Conservation (phyloP, 2,888 invertebrate species). For the Drosophila limbata region DNA sequence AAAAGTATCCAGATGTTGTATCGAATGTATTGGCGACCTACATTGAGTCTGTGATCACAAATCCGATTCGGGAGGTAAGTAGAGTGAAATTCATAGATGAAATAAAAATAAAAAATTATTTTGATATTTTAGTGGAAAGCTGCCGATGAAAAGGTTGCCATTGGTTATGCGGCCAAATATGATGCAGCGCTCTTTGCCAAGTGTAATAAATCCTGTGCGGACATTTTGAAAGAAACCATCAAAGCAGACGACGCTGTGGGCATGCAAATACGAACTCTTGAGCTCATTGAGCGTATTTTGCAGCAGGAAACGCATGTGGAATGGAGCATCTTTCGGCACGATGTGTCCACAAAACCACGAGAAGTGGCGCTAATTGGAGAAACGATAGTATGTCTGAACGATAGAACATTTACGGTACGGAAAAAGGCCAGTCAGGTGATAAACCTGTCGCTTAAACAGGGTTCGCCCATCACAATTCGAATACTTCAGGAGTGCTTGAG, state of each 20-base stretch:
- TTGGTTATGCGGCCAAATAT: slow-evolving; percentile 84
- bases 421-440: slow-evolving; percentile 83
- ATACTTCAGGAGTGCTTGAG: slow-evolving; percentile 80
- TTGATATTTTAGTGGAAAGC: slow-evolving; percentile 74
- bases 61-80: slow-evolving; percentile 78
- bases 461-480: slow-evolving; percentile 79
- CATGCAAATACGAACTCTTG: slow-evolving; percentile 81
- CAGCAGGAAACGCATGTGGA: slow-evolving; percentile 82
- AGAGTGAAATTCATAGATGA: no score
- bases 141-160: slow-evolving; percentile 79
- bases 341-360: slow-evolving; percentile 83
- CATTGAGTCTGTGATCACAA: slow-evolving; percentile 82
- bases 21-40: slow-evolving; percentile 78
- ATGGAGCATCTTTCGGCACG: slow-evolving; percentile 84
- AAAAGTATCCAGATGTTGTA: slow-evolving; percentile 82
- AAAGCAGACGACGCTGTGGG: slow-evolving; percentile 80
- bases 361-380: slow-evolving; percentile 82
- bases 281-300: slow-evolving; percentile 81
- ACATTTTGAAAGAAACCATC: slow-evolving; percentile 77
- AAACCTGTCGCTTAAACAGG: slow-evolving; percentile 70
- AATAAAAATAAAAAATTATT: no score
- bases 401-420: slow-evolving; percentile 81
- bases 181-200: slow-evolving; percentile 84
- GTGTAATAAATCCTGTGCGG: slow-evolving; percentile 83
- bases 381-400: slow-evolving; percentile 79